Conservation (phyloP, 2,113 vertebrate genomes). For the Erythrocercus mccallii region DNA sequence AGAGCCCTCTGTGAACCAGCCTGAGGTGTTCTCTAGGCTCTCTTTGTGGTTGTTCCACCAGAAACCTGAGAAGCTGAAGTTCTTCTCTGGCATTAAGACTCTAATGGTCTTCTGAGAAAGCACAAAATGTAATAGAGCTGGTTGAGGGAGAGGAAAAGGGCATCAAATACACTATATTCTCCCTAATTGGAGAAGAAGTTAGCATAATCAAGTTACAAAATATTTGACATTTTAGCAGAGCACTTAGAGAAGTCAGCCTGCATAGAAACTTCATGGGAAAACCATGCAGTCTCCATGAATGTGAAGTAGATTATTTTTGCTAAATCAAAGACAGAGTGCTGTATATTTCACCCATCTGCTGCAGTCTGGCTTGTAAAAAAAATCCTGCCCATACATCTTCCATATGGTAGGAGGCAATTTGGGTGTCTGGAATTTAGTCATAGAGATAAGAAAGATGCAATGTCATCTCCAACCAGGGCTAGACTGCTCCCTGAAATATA, state of each 20-base stretch:
- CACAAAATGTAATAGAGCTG: background rate
- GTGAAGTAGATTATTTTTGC: background rate
- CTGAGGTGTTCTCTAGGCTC: background rate
- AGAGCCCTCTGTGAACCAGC: background rate
- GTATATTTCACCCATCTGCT: constrained; percentile 11
- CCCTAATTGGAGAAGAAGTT: background rate
- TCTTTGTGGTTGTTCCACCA: background rate
- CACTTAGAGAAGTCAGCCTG: background rate
- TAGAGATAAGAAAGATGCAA: background rate
- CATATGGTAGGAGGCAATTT: constrained; percentile 23
- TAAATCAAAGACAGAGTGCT: constrained; percentile 13
- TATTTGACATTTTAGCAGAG: background rate
- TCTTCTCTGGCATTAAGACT: background rate
- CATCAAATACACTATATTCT: background rate
- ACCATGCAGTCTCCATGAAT: background rate
- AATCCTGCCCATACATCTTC: background rate
- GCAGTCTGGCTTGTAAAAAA: background rate
- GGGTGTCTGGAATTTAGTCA: constrained; percentile 13
- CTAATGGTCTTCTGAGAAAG: background rate
- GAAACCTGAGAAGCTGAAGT: background rate
- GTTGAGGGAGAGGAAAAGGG: background rate
- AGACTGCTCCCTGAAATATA: background rate
- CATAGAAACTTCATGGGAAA: background rate
- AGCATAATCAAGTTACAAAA: background rate
- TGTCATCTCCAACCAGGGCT: background rate